Evolutionary conservation across 2,888 invertebrate genomes (phyloP).

Genomic region (Cetonia aurata): DNA sequence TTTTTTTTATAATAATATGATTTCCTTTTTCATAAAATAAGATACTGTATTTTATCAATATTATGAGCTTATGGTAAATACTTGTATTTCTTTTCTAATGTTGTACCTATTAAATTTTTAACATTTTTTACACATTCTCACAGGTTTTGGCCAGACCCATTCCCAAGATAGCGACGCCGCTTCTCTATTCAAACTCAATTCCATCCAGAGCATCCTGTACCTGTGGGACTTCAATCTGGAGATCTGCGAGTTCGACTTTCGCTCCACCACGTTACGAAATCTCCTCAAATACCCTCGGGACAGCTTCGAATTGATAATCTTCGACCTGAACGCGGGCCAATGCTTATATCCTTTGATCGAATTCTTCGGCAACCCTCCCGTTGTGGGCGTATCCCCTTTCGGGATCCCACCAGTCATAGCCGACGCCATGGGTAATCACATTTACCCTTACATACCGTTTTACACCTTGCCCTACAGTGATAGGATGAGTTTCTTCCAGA

Average conservation of each 20-base stretch:
- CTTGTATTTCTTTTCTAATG: background rate
- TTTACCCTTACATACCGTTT: slow-evolving; percentile 55
- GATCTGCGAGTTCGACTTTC: slow-evolving; percentile 47
- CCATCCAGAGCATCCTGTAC: slow-evolving; percentile 27
- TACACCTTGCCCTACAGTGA: slow-evolving; percentile 49
- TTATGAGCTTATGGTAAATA: no score
- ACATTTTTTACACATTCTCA: background rate
- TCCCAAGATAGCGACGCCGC: slow-evolving; percentile 4
- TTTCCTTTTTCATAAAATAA: no score
- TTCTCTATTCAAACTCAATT: slow-evolving; percentile 26
- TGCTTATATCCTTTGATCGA: slow-evolving; percentile 52
- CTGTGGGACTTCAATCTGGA: slow-evolving; percentile 39
- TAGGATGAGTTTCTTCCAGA: slow-evolving; percentile 53
- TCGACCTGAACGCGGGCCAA: slow-evolving; percentile 48
- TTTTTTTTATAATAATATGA: no score
- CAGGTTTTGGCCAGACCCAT: slow-evolving; percentile 12
- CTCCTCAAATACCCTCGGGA: slow-evolving; percentile 50
- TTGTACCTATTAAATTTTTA: background rate
- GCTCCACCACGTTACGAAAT: slow-evolving; percentile 45
- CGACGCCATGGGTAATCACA: slow-evolving; percentile 47
- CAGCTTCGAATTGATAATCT: slow-evolving; percentile 53
- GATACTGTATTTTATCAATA: no score
- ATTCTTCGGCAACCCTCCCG: slow-evolving; percentile 52
- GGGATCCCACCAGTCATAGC: slow-evolving; percentile 45
- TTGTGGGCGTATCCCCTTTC: slow-evolving; percentile 50